Base-by-base conservation (phyloP, 1,140 invertebrate genomes). In the Propsilocerus akamusi region DNA sequence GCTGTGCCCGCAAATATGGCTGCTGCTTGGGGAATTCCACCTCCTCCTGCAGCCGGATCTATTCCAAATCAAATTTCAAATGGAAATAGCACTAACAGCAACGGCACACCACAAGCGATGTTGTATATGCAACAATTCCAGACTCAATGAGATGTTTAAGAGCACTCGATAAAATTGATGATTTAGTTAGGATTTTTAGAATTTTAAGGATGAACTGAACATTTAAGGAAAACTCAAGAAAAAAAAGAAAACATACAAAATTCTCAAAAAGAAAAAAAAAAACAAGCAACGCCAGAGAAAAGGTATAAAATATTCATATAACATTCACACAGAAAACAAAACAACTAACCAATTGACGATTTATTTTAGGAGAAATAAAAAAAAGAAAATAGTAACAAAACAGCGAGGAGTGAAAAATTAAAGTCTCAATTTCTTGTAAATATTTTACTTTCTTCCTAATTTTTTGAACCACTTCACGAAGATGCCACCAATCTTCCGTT, bases 81-180 rank as follows among this genome's bases (percentile, higher is more conserved):
- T 47, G 68, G 66, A 20, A 65, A 63, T 12, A 68, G 71, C 51
- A 66, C 69, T n/a, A 65, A 68, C 59, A 55, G 70, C 62, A 62
- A 70, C 60, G 52, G 66, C 66, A 57, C 69, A 63, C 66, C 75
- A 57, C 75, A 74, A 57, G 76, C 76, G 28, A 74, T 79, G 53
- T 79, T 85, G 78, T 81, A 83, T 62, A 72, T 84, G 75, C 80
- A 80, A 59, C 82, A 85, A 65, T 86, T 82, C 62, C 82, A 80
- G 60, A 76, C 78, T 58, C 79, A 81, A 75, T 80, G 76, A 77
- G 22, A 20, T 41, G 34, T 41, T 41, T 20, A 41, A 41, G 34
- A 41, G 34, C 34, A 41, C 34, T 41, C 34, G 34, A 30, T 30
- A 41, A 22, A 41, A 41, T 41, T 41, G 34, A 41, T 20, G 34